A percentile compares a stretch with the other conserved stretches of the same genome.
Conservation (phyloP, 2,113 vertebrate genomes). For the Microtus richardsoni region DNA sequence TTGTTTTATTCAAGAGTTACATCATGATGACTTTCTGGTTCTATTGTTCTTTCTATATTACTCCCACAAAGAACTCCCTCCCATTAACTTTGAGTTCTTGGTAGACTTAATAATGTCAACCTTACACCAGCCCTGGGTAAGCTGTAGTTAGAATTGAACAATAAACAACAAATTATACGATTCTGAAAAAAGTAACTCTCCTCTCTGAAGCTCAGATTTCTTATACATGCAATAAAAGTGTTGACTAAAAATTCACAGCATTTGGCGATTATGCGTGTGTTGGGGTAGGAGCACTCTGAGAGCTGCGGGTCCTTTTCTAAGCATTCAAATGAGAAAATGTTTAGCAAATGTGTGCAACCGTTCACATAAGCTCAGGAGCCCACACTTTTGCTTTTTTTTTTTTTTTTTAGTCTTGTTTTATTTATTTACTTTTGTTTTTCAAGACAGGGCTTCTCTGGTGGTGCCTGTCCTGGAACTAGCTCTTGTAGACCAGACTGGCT, state of each 20-base stretch:
- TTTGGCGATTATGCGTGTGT: background rate
- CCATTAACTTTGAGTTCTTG: background rate
- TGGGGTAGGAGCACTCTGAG: no score
- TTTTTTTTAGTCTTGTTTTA: no score
- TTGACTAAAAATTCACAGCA: background rate
- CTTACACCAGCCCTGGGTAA: background rate
- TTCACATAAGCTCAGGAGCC: background rate
- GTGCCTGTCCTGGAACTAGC: no score
- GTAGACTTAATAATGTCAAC: background rate
- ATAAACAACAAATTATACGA: background rate
- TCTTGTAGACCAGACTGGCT: no score
- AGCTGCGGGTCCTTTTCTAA: background rate
- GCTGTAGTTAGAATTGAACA: background rate
- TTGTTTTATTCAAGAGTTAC: background rate
- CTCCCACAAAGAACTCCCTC: background rate
- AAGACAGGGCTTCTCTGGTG: no score
- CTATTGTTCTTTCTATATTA: background rate
- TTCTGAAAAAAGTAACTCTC: background rate
- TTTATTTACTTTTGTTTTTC: no score
- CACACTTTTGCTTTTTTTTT: background rate
- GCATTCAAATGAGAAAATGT: background rate
- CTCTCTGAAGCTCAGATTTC: slow-evolving; percentile 5
- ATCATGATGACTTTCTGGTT: background rate
- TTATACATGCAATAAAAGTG: slow-evolving; percentile 7
- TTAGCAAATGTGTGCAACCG: background rate